Conservation (phyloP, 2,797 vertebrate species). For the Delichon dasypus region DNA sequence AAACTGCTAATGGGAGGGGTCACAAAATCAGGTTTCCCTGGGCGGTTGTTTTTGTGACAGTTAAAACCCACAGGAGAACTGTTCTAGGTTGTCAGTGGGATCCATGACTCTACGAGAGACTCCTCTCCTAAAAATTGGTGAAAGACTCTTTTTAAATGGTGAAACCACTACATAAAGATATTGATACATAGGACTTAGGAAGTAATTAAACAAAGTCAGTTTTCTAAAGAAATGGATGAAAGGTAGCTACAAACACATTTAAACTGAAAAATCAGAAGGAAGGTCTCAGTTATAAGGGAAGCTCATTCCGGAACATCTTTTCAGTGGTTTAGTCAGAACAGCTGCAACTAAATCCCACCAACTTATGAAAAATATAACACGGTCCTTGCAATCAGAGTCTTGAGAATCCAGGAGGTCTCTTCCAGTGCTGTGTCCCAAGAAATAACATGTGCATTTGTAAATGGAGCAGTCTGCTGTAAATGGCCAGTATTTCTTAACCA, state of each 20-base stretch:
- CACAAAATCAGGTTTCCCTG: too few species aligned
- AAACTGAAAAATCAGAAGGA: neutral
- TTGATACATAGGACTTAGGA: neutral
- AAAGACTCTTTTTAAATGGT: too few species aligned
- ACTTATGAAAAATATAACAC: neutral
- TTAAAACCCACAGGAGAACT: too few species aligned
- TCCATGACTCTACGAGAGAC: too few species aligned
- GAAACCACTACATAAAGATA: neutral
- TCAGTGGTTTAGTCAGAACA: neutral
- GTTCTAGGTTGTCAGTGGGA: too few species aligned
- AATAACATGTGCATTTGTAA: neutral
- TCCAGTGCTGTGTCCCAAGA: neutral
- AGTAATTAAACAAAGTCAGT: neutral
- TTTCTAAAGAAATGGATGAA: neutral
- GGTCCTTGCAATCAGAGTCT: neutral
- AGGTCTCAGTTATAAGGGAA: neutral
- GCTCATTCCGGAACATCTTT: neutral
- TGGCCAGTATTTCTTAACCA: neutral
- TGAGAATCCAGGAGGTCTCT: neutral
- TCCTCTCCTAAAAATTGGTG: too few species aligned
- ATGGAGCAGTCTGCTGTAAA: neutral
- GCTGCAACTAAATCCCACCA: neutral
- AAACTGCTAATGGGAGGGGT: too few species aligned
- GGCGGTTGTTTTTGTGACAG: too few species aligned
- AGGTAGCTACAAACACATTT: neutral